These are phyloP conservation scores for Seladonia tumulorum DNA, from an alignment of 2,888 invertebrate species.

Conservation along the genomic window DNA sequence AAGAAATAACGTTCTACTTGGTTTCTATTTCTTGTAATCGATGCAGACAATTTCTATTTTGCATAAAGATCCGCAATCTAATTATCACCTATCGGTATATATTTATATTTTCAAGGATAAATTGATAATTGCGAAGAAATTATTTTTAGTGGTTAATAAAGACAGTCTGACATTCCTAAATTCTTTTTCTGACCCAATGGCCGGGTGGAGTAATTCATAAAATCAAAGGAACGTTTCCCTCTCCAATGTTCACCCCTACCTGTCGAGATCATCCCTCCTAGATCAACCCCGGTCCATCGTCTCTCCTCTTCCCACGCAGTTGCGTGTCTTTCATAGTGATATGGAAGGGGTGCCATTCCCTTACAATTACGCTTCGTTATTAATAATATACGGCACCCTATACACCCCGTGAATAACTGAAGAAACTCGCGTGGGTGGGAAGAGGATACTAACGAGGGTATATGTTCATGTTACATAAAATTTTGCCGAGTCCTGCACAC, in stretches of 20 bases:
- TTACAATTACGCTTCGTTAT: constrained; percentile 16
- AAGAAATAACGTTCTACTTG: too few relatives aligned
- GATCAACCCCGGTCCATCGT: neutral
- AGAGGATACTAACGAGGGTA: neutral
- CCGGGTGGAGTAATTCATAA: neutral
- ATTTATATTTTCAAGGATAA: neutral
- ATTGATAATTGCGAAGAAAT: neutral
- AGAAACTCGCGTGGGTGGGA: constrained; percentile 4
- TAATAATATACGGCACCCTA: constrained; percentile 5
- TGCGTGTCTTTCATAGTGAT: neutral
- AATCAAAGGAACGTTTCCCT: neutral
- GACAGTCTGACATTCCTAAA: neutral
- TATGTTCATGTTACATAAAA: neutral
- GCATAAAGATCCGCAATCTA: too few relatives aligned
- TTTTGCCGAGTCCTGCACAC: neutral
- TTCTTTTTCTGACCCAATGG: neutral
- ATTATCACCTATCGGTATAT: too few relatives aligned
- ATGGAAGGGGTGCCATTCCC: neutral
- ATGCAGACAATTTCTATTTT: too few relatives aligned
- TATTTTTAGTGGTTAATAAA: neutral
- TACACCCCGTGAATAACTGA: neutral
- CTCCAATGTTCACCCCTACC: neutral
- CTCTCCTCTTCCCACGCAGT: neutral
- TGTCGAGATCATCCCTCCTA: neutral
- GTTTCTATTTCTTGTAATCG: too few relatives aligned